Conservation (phyloP, 2,888 invertebrate species). For the Ecliptopera silaceata region DNA sequence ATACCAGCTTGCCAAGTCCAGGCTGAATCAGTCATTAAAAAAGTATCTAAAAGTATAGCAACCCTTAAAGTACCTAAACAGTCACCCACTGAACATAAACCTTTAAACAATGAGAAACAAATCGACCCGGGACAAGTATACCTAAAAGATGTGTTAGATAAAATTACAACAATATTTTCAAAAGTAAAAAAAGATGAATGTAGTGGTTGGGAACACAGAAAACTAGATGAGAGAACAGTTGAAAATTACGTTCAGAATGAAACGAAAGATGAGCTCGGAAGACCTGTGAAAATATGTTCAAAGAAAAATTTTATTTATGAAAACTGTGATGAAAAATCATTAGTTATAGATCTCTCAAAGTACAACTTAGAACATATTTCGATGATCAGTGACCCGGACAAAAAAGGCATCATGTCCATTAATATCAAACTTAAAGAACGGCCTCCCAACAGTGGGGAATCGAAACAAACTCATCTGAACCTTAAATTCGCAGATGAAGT, state of each 20-base stretch:
- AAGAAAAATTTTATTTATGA: conserved; percentile 44
- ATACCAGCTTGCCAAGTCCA: conserved; percentile 51
- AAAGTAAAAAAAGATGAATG: conserved; percentile 42
- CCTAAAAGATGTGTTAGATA: conserved; percentile 60
- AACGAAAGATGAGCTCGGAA: conserved; percentile 44
- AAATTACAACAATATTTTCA: conserved; percentile 60
- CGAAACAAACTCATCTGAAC: conserved; percentile 44
- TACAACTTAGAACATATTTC: conserved; percentile 61
- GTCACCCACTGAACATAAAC: conserved; percentile 19
- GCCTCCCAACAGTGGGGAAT: conserved; percentile 38
- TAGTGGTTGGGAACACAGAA: conserved; percentile 15
- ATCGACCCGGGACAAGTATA: conserved; percentile 56
- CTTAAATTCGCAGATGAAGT: conserved; percentile 48
- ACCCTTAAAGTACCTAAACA: conserved; percentile 37
- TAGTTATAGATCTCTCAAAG: conserved; percentile 61
- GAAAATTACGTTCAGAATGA: conserved; percentile 12
- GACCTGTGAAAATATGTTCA: conserved; percentile 37
- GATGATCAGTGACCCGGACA: conserved; percentile 48
- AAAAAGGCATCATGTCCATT: conserved; percentile 53
- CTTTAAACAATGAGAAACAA: conserved; percentile 23
- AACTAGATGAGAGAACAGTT: conserved; percentile 28
- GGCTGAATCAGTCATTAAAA: conserved; percentile 56
- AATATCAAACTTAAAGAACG: conserved; percentile 60
- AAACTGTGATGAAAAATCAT: conserved; percentile 49
- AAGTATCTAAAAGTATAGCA: conserved; percentile 55